Evolutionary conservation across 2,888 invertebrate genomes (phyloP).

Genomic region (Cyclophora punctaria): DNA sequence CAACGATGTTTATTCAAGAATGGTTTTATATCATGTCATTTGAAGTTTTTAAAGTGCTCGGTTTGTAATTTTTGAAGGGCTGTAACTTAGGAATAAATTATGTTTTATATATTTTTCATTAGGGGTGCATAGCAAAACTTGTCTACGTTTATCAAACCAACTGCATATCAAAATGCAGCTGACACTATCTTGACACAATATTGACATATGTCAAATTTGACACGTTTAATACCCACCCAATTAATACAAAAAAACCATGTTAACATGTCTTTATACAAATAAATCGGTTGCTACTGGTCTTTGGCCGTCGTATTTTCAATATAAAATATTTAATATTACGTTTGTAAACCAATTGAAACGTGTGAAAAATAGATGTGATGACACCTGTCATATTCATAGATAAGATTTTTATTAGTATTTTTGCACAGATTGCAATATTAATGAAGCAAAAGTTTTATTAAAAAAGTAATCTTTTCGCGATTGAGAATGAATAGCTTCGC

Average conservation of each 20-base stretch:
- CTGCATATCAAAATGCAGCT: constrained; percentile 8
- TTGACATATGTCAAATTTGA: constrained; percentile 18
- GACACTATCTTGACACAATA: constrained; percentile 15
- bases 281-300: neutral
- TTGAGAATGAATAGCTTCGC: neutral
- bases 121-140: too few relatives aligned
- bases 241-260: constrained; percentile 2
- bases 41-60: too few relatives aligned
- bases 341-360: constrained; percentile 10
- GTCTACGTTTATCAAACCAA: neutral
- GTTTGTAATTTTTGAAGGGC: too few relatives aligned
- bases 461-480: neutral
- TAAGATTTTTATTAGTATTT: constrained; percentile 22
- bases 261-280: neutral
- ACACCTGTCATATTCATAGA: constrained; percentile 19
- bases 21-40: too few relatives aligned
- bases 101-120: too few relatives aligned
- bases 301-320: too few relatives aligned
- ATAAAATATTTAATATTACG: neutral
- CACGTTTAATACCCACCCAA: constrained; percentile 13
- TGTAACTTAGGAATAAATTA: too few relatives aligned
- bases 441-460: neutral
- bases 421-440: constrained; percentile 10
- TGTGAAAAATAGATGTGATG: constrained; percentile 16
- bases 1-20: too few relatives aligned